Percentiles rank a stretch among this genome's conserved stretches.
Evolutionary conservation across 2,797 vertebrate genomes (phyloP).

Genomic region (Manis pentadactyla): DNA sequence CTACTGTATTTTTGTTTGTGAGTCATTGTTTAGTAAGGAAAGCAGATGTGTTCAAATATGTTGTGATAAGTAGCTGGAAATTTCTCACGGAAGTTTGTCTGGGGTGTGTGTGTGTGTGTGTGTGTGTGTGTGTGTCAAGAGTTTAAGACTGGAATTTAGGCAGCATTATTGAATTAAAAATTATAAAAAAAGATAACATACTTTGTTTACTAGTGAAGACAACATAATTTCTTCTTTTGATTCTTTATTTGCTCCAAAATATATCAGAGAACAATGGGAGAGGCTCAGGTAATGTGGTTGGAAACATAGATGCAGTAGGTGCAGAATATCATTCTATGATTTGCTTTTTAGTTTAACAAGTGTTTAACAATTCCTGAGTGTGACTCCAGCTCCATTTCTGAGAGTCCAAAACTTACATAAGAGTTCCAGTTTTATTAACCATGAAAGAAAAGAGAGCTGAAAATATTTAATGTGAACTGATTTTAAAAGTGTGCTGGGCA

Average conservation of each 20-base stretch:
- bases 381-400: neutral
- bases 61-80: neutral
- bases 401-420: neutral
- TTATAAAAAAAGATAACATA: neutral
- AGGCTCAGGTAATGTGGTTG: neutral
- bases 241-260: neutral
- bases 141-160: neutral
- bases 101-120: neutral
- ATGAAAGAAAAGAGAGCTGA: neutral
- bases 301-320: neutral
- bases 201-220: neutral
- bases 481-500: neutral
- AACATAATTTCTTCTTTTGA: neutral
- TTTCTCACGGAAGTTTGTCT: neutral
- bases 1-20: neutral
- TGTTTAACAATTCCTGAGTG: neutral
- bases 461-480: neutral
- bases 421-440: neutral
- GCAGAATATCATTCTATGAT: neutral
- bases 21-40: constrained; percentile 17
- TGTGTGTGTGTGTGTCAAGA: neutral
- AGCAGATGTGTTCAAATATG: neutral
- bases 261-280: neutral
- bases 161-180: neutral
- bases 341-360: neutral